These are phyloP conservation scores for Bryconaethiops microstoma DNA, from an alignment of 2,797 vertebrate species.

Conservation along the genomic window DNA sequence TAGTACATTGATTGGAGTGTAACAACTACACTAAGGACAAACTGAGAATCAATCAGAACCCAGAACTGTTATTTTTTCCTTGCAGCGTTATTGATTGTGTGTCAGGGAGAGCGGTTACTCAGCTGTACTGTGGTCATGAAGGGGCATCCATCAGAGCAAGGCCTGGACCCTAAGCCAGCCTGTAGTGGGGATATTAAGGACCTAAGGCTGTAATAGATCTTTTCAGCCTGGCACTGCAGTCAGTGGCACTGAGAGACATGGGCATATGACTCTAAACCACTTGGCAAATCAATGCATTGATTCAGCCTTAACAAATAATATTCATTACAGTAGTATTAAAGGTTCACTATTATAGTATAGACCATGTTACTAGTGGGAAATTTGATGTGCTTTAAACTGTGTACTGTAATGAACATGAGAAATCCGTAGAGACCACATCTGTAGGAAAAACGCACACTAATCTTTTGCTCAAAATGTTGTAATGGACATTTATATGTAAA, in stretches of 20 bases:
- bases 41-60: neutral
- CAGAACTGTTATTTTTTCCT: neutral
- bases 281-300: slow-evolving; percentile 46
- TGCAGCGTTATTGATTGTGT: slow-evolving; percentile 18
- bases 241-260: slow-evolving; percentile 55
- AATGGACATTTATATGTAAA: neutral
- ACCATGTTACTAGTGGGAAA: slow-evolving; percentile 33
- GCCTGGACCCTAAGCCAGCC: slow-evolving; percentile 36
- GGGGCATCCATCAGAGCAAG: slow-evolving; percentile 63
- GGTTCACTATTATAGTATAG: slow-evolving; percentile 7
- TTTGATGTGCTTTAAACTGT: slow-evolving; percentile 27
- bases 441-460: slow-evolving; percentile 34
- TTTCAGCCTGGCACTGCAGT: slow-evolving; percentile 58
- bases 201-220: slow-evolving; percentile 65
- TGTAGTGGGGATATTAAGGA: slow-evolving; percentile 52
- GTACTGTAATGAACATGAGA: neutral
- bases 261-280: slow-evolving; percentile 41
- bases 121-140: slow-evolving; percentile 31
- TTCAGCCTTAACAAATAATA: slow-evolving; percentile 39
- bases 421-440: slow-evolving; percentile 27
- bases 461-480: neutral
- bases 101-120: slow-evolving; percentile 3
- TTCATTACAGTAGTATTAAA: slow-evolving; percentile 29
- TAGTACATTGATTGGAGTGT: neutral
- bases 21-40: neutral